phyloP scores from a whole-genome alignment of 2,113 vertebrate genomes.

The Cyanoderma ruficeps region DNA sequence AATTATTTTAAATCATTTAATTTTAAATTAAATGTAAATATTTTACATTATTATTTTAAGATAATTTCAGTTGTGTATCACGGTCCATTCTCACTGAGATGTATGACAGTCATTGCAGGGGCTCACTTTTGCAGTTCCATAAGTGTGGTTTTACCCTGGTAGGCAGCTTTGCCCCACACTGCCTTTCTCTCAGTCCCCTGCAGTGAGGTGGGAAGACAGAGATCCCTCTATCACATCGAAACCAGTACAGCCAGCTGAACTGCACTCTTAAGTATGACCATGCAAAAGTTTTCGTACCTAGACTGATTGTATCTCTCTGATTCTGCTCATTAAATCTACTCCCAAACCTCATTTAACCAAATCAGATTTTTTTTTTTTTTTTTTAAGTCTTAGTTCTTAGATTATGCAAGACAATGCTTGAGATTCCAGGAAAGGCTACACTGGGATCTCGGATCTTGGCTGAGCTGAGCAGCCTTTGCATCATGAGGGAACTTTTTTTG shows the following conservation, averaged over 20 bases:
- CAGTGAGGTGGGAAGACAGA: background rate
- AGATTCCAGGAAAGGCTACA: background rate
- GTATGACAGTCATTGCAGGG: background rate
- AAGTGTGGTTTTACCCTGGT: background rate
- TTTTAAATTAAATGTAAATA: background rate
- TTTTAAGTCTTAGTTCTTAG: background rate
- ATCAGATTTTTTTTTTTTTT: background rate
- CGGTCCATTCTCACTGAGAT: background rate
- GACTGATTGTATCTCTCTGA: background rate
- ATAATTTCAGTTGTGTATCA: background rate
- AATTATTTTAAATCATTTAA: background rate
- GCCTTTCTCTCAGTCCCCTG: background rate
- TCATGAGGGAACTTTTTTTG: background rate
- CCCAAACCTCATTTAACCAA: background rate
- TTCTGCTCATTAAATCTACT: background rate
- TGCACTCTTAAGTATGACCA: background rate
- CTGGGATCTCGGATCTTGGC: background rate
- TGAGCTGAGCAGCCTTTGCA: background rate
- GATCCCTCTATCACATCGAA: background rate
- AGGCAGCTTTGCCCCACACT: background rate
- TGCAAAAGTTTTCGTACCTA: background rate
- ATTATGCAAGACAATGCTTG: background rate
- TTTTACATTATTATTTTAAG: background rate
- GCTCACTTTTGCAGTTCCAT: background rate
- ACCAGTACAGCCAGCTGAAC: background rate